These are phyloP conservation scores for Gila orcuttii DNA, from an alignment of 2,113 vertebrate genomes.

Conservation along the genomic window DNA sequence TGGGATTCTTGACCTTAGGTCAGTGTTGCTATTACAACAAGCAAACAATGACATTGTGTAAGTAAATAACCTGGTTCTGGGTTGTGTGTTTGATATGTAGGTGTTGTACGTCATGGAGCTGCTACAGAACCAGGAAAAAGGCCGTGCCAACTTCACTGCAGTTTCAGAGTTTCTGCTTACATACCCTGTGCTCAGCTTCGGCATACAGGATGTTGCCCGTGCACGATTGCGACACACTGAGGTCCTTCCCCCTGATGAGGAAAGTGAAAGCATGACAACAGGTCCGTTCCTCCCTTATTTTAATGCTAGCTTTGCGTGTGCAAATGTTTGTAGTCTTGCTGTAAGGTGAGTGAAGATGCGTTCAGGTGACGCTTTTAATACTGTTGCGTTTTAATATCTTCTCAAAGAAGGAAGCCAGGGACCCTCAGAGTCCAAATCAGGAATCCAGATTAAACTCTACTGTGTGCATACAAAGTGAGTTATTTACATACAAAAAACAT, in stretches of 20 bases:
- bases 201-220: constrained; percentile 89
- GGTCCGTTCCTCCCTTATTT: constrained; percentile 71
- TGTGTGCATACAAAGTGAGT: constrained; percentile 98
- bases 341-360: neutral
- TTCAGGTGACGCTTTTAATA: neutral
- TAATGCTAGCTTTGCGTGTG: neutral
- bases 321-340: neutral
- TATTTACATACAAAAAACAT: neutral
- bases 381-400: constrained; percentile 23
- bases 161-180: constrained; percentile 97
- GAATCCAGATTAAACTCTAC: constrained; percentile 96
- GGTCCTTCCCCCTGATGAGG: constrained; percentile 92
- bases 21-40: neutral
- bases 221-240: constrained; percentile 88
- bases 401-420: constrained; percentile 86
- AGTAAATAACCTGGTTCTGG: neutral
- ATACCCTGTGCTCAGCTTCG: constrained; percentile 96
- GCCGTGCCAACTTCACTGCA: constrained; percentile 91
- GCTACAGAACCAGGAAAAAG: constrained; percentile 91
- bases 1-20: neutral
- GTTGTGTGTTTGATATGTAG: constrained; percentile 66
- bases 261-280: constrained; percentile 84
- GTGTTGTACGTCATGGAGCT: constrained; percentile 98
- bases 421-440: constrained; percentile 84
- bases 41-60: neutral